These are phyloP conservation scores for Chlorospingus semifuscus DNA, from an alignment of 2,797 vertebrate genomes.

Conservation along the genomic window DNA sequence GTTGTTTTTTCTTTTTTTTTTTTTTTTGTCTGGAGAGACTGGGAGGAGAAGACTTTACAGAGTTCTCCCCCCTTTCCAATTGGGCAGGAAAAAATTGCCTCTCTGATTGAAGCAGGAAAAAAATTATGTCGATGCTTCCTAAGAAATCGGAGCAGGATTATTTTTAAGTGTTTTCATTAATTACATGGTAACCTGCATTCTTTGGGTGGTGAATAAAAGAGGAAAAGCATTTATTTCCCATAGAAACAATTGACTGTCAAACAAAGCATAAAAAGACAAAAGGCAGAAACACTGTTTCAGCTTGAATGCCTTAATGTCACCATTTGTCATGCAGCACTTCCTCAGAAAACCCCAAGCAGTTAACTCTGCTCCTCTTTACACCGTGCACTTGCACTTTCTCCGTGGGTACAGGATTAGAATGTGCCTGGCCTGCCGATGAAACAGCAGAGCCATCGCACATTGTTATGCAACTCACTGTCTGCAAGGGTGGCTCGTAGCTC, in stretches of 20 bases:
- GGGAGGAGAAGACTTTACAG: neutral
- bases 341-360: slow-evolving; percentile 43
- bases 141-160: neutral
- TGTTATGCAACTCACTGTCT: slow-evolving; percentile 71
- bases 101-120: neutral
- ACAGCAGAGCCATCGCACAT: slow-evolving; percentile 57
- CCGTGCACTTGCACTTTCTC: neutral
- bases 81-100: neutral
- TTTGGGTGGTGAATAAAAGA: neutral
- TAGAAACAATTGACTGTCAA: slow-evolving; percentile 61
- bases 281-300: slow-evolving; percentile 62
- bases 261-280: slow-evolving; percentile 65
- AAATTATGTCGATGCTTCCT: neutral
- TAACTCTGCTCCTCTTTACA: slow-evolving; percentile 44
- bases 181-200: slow-evolving; percentile 36
- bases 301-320: slow-evolving; percentile 62
- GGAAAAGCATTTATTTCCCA: slow-evolving; percentile 7
- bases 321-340: slow-evolving; percentile 57
- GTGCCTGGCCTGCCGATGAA: slow-evolving; percentile 72
- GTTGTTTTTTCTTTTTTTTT: accelerated
- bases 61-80: neutral
- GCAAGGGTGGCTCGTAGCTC: slow-evolving; percentile 71
- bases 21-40: neutral
- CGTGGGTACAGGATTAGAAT: slow-evolving; percentile 56
- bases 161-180: slow-evolving; percentile 29